phyloP scores from a whole-genome alignment of 2,113 vertebrate genomes.

The Myrmecobius fasciatus region DNA sequence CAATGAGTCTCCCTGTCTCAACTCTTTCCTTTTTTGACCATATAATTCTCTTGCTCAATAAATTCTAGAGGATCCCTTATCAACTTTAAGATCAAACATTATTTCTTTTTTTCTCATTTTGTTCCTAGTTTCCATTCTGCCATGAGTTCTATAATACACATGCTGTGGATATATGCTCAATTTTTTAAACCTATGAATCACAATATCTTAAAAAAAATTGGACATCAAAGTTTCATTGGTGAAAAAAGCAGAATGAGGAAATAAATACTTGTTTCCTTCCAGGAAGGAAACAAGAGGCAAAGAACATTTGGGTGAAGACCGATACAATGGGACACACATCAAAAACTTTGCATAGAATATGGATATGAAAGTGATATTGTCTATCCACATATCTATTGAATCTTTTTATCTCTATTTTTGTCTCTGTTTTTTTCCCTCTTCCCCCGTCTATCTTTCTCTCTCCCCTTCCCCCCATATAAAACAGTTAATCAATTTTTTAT shows the following conservation, averaged over 20 bases:
- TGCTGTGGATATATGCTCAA: neutral
- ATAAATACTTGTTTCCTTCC: no score
- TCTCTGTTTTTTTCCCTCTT: neutral
- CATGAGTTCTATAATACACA: neutral
- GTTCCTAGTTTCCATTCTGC: neutral
- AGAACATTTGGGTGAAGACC: neutral
- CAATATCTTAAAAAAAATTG: neutral
- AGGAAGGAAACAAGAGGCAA: neutral
- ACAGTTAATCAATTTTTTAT: neutral
- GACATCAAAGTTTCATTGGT: neutral
- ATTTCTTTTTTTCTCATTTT: neutral
- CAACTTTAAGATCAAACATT: neutral
- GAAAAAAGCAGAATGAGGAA: neutral
- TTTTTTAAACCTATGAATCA: neutral
- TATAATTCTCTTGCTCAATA: neutral
- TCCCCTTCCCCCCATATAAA: neutral
- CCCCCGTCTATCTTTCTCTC: neutral
- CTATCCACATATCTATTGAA: neutral
- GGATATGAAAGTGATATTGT: neutral
- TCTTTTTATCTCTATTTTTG: neutral
- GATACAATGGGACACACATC: neutral
- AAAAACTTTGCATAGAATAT: neutral
- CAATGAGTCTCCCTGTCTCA: neutral
- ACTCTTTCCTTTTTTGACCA: neutral
- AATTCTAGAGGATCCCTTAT: neutral